Conservation (phyloP, 2,113 vertebrate genomes). For the Erinaceus europaeus region DNA sequence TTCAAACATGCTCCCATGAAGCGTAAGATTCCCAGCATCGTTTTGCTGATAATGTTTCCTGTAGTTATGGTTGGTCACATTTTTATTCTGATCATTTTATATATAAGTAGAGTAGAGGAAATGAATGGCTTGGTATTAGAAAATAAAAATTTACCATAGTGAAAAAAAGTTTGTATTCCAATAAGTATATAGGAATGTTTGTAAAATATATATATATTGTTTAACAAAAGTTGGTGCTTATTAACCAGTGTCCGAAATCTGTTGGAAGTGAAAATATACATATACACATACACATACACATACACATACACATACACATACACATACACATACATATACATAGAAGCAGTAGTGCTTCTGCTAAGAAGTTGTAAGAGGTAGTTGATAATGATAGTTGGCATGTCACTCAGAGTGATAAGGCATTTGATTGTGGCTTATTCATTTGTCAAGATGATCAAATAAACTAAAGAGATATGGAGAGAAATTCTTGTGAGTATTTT, state of each 20-base stretch:
- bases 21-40: not conserved
- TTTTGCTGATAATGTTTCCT: conserved; percentile 24
- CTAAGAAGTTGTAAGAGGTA: not conserved
- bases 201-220: no score
- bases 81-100: conserved; percentile 48
- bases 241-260: conserved; percentile 60
- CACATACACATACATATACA: no score
- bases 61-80: not conserved
- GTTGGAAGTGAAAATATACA: conserved; percentile 56
- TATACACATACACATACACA: no score
- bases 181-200: conserved; percentile 61
- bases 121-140: conserved; percentile 23
- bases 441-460: conserved; percentile 12
- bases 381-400: not conserved
- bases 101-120: conserved; percentile 51
- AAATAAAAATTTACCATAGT: conserved; percentile 62
- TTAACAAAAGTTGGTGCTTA: conserved; percentile 53
- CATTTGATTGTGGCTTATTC: not conserved
- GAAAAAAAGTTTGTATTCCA: conserved; percentile 66
- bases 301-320: no score
- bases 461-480: not conserved
- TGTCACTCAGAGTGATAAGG: not conserved
- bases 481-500: not conserved
- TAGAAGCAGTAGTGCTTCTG: not conserved
- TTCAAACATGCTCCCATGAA: conserved; percentile 40